These are phyloP conservation scores for Drosophila nr. perissopoda DNA, from an alignment of 2,888 invertebrate genomes.

Conservation along the genomic window DNA sequence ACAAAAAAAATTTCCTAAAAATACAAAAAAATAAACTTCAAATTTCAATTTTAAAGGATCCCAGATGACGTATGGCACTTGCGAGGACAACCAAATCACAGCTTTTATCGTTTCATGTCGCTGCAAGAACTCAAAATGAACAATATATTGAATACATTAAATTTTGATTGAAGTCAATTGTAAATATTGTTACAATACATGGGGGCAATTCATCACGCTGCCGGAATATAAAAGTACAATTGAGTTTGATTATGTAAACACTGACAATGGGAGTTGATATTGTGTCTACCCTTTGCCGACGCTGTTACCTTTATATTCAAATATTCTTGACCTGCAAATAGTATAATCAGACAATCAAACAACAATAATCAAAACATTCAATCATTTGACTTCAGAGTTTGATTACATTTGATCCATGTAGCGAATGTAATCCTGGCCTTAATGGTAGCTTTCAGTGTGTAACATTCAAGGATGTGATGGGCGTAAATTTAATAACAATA, in stretches of 20 bases:
- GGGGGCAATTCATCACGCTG: conserved; percentile 24
- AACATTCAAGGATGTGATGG: neutral
- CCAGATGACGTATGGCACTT: conserved; percentile 4
- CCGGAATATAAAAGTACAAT: conserved; percentile 16
- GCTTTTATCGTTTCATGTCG: conserved; percentile 30
- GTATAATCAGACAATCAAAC: neutral
- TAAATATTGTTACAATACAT: conserved; percentile 46
- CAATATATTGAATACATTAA: conserved; percentile 48
- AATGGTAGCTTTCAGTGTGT: neutral
- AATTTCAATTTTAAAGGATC: conserved; percentile 54
- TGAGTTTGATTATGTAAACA: conserved; percentile 33
- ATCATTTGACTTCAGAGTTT: neutral
- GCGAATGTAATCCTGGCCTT: neutral
- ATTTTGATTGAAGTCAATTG: conserved; percentile 58
- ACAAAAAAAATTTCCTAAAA: conserved; percentile 3
- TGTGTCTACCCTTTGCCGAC: conserved; percentile 1
- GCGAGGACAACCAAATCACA: conserved; percentile 29
- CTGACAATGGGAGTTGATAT: conserved; percentile 16
- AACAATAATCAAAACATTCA: neutral
- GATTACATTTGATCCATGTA: neutral
- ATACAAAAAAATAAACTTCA: conserved; percentile 26
- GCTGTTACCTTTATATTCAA: neutral
- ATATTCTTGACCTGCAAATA: neutral
- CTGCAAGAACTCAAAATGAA: conserved; percentile 46
- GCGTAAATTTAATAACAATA: neutral